Evolutionary conservation across 2,113 vertebrate genomes (phyloP).

Genomic region (Salvelinus namaycush): DNA sequence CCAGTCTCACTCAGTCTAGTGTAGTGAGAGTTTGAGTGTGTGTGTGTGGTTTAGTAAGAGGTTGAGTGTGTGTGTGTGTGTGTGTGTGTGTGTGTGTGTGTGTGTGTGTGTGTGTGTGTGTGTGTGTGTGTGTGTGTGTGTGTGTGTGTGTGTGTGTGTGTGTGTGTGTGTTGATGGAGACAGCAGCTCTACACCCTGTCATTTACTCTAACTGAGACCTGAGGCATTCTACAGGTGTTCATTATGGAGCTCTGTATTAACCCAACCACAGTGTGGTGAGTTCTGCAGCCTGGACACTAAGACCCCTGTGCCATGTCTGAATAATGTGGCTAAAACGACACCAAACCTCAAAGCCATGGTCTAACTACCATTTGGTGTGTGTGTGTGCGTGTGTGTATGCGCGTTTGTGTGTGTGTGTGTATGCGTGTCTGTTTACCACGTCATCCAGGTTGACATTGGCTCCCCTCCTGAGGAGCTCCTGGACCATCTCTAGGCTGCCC

Average conservation of each 20-base stretch:
- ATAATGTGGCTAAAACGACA: slow-evolving; percentile 19
- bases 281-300: slow-evolving; percentile 57
- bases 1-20: neutral
- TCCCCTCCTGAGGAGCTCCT: slow-evolving; percentile 91
- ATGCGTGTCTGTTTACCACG: slow-evolving; percentile 71
- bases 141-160: no score
- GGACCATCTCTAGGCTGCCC: slow-evolving; percentile 92
- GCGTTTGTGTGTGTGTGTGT: no score
- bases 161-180: slow-evolving; percentile 17
- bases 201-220: slow-evolving; percentile 47
- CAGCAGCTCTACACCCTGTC: slow-evolving; percentile 23
- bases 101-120: slow-evolving; percentile 1
- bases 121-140: no score
- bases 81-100: no score
- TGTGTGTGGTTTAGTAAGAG: slow-evolving; percentile 23
- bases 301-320: slow-evolving; percentile 20
- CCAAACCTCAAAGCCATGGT: neutral
- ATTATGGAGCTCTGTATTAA: slow-evolving; percentile 44
- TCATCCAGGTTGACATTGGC: slow-evolving; percentile 94
- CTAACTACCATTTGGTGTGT: neutral
- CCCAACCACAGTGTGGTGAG: slow-evolving; percentile 41
- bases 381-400: no score
- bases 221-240: slow-evolving; percentile 13
- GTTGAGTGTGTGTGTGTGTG: neutral
- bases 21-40: slow-evolving; percentile 25